Evolutionary conservation across 2,113 vertebrate genomes (phyloP).

Genomic region (Choloepus hoffmanni): DNA sequence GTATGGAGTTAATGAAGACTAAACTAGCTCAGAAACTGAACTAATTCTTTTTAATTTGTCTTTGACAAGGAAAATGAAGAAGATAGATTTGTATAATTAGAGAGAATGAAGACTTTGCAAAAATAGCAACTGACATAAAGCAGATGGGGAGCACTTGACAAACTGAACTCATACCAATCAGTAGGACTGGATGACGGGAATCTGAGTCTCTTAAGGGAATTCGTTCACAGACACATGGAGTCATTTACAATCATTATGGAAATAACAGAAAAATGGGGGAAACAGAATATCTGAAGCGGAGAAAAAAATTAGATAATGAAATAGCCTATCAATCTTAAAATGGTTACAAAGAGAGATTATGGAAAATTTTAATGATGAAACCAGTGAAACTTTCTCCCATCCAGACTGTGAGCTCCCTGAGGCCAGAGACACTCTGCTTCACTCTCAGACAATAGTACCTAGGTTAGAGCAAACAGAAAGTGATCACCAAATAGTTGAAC

Average conservation of each 20-base stretch:
- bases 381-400: neutral
- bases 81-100: constrained; percentile 79
- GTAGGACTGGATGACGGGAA: constrained; percentile 5
- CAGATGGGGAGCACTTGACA: constrained; percentile 69
- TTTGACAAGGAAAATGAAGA: constrained; percentile 82
- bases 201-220: constrained; percentile 44
- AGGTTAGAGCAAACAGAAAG: neutral
- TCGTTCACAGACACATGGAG: neutral
- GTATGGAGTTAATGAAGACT: constrained; percentile 78
- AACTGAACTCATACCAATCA: constrained; percentile 52
- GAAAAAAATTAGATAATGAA: constrained; percentile 23
- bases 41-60: constrained; percentile 81
- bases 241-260: constrained; percentile 60
- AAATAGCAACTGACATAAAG: constrained; percentile 79
- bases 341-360: neutral
- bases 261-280: constrained; percentile 58
- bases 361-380: neutral
- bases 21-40: constrained; percentile 75
- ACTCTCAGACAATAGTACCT: neutral
- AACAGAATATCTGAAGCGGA: constrained; percentile 46
- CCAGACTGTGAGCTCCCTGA: neutral
- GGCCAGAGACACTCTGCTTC: neutral
- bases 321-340: constrained; percentile 36
- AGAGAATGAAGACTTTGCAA: constrained; percentile 78
- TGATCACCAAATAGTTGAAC: too few species aligned